Evolutionary conservation across 2,888 invertebrate species (phyloP).

Genomic region (Drosophila paranaensis): DNA sequence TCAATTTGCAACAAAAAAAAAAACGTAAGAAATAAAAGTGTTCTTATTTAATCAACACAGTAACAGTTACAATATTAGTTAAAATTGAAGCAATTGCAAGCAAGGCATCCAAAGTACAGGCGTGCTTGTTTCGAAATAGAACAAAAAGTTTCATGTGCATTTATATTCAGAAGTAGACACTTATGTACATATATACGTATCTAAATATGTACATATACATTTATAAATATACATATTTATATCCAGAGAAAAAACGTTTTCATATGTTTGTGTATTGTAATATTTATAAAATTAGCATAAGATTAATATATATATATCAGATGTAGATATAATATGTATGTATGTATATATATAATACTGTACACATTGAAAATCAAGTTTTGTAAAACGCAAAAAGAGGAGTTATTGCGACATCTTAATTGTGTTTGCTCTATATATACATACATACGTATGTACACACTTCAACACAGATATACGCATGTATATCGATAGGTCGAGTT

Average conservation of each 20-base stretch:
- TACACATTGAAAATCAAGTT: constrained; percentile 8
- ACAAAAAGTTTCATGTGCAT: constrained; percentile 37
- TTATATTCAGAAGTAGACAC: constrained; percentile 28
- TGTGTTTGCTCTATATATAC: constrained; percentile 40
- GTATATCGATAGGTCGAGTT: constrained; percentile 45
- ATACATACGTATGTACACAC: constrained; percentile 7
- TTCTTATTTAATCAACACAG: constrained; percentile 20
- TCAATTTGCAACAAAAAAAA: constrained; percentile 50
- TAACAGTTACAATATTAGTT: constrained; percentile 16
- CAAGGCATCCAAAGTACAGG: constrained; percentile 5
- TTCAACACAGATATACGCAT: constrained; percentile 4
- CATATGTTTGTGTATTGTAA: background rate
- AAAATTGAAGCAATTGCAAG: background rate
- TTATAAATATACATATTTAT: constrained; percentile 8
- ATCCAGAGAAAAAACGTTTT: constrained; percentile 5
- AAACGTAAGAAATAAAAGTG: constrained; percentile 49
- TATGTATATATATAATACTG: background rate
- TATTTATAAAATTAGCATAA: constrained; percentile 9
- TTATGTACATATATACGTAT: constrained; percentile 3
- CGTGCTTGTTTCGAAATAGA: constrained; percentile 24
- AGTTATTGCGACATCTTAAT: constrained; percentile 59
- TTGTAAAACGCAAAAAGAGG: constrained; percentile 46
- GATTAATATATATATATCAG: background rate
- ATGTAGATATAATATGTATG: background rate
- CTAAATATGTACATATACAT: constrained; percentile 8